Percentiles rank a stretch among this genome's conserved stretches.
Evolutionary conservation across 2,888 invertebrate species (phyloP).

Genomic region (Andrena fulva): DNA sequence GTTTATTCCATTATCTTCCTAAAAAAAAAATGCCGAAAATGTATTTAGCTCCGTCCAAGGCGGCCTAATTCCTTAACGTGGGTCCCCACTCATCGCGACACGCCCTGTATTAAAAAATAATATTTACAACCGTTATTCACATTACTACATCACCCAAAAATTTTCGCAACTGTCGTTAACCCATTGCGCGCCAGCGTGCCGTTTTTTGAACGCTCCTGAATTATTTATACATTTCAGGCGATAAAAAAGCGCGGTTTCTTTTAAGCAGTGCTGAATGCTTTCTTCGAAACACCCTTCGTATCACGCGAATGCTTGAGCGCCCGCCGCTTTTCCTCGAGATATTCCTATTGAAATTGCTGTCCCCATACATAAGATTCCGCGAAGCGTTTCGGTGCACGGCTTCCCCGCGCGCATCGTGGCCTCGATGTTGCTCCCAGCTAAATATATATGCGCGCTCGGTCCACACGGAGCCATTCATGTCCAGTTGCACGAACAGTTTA

Average conservation of each 20-base stretch:
- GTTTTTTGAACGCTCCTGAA: not conserved
- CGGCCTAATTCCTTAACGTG: too few species aligned
- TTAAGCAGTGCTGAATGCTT: not conserved
- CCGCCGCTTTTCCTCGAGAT: not conserved
- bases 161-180: not conserved
- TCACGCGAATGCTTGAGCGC: not conserved
- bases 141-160: not conserved
- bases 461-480: slow-evolving; percentile 31
- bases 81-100: too few species aligned
- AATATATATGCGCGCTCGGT: slow-evolving; percentile 42
- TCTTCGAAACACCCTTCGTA: not conserved
- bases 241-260: not conserved
- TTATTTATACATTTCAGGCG: not conserved
- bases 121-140: not conserved
- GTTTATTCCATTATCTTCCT: too few species aligned
- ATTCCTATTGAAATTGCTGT: slow-evolving; percentile 44
- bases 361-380: slow-evolving; percentile 38
- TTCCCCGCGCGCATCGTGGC: slow-evolving; percentile 15
- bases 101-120: too few species aligned
- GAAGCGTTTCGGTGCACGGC: slow-evolving; percentile 37
- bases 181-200: not conserved
- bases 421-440: slow-evolving; percentile 29
- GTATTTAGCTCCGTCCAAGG: too few species aligned
- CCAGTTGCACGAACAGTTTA: slow-evolving; percentile 32
- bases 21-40: too few species aligned